Conservation (phyloP, 2,113 vertebrate genomes). For the Capreolus pygargus region DNA sequence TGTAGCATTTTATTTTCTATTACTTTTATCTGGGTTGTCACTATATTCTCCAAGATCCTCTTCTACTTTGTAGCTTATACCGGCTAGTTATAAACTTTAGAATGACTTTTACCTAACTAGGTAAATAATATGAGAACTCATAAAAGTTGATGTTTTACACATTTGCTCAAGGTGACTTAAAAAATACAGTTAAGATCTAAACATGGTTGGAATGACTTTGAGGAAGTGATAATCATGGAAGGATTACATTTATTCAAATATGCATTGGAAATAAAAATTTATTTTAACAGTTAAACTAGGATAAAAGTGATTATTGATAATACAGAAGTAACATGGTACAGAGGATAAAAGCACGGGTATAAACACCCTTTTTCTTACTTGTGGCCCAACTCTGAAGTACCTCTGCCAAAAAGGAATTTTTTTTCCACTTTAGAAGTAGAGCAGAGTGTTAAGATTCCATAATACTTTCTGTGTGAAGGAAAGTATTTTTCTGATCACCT, state of each 20-base stretch:
- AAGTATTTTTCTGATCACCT: not conserved
- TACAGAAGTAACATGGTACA: not conserved
- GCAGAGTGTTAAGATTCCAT: not conserved
- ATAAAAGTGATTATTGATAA: not conserved
- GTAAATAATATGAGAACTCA: not conserved
- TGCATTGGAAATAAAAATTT: not conserved
- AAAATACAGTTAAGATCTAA: not conserved
- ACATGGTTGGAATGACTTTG: not conserved
- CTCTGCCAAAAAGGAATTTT: not conserved
- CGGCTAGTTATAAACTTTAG: not conserved
- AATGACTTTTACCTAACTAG: not conserved
- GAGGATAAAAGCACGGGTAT: not conserved
- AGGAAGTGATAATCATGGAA: not conserved
- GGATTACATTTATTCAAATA: slow-evolving; percentile 1
- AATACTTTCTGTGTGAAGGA: not conserved
- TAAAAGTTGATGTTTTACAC: not conserved
- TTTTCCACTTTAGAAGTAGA: not conserved
- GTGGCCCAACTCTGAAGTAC: not conserved
- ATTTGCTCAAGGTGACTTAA: not conserved
- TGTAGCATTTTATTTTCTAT: slow-evolving; percentile 8
- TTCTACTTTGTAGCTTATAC: not conserved
- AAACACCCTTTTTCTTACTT: not conserved
- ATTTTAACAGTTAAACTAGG: slow-evolving; percentile 29
- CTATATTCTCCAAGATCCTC: not conserved
- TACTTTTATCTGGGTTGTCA: not conserved